Conservation (phyloP, 2,888 invertebrate species). For the Sympetrum striolatum region DNA sequence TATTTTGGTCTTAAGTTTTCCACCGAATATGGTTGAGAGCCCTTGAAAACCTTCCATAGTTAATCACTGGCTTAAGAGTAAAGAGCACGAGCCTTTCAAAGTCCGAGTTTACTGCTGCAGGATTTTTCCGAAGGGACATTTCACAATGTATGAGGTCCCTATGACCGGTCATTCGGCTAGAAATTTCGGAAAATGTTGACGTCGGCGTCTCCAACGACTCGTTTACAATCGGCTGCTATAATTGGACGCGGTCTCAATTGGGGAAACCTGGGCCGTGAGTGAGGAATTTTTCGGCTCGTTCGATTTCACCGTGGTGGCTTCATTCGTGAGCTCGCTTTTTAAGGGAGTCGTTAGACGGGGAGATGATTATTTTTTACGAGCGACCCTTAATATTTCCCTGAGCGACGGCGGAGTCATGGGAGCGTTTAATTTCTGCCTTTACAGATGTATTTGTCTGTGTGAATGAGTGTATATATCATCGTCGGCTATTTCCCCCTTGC, state of each 20-base stretch:
- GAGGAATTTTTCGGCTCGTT: background rate
- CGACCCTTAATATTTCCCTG: too few relatives aligned
- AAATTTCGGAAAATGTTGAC: background rate
- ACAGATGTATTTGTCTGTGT: too few relatives aligned
- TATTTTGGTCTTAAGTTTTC: conserved; percentile 9
- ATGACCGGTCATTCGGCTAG: background rate
- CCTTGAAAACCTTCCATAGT: background rate
- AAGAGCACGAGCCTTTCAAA: background rate
- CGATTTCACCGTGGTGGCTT: background rate
- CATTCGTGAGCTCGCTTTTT: background rate
- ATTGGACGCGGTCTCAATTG: background rate
- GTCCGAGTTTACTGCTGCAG: background rate
- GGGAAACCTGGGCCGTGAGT: background rate
- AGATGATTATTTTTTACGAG: too few relatives aligned
- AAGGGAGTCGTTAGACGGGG: background rate
- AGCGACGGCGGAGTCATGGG: too few relatives aligned
- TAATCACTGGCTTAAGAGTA: background rate
- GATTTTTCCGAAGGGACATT: background rate
- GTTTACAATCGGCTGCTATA: background rate
- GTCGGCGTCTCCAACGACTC: background rate
- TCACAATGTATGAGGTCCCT: background rate
- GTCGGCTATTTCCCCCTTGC: too few relatives aligned
- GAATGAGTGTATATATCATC: too few relatives aligned
- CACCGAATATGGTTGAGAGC: background rate
- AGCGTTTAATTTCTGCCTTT: too few relatives aligned